Conservation (phyloP, 2,888 invertebrate genomes). For the Eupithecia subfuscata region DNA sequence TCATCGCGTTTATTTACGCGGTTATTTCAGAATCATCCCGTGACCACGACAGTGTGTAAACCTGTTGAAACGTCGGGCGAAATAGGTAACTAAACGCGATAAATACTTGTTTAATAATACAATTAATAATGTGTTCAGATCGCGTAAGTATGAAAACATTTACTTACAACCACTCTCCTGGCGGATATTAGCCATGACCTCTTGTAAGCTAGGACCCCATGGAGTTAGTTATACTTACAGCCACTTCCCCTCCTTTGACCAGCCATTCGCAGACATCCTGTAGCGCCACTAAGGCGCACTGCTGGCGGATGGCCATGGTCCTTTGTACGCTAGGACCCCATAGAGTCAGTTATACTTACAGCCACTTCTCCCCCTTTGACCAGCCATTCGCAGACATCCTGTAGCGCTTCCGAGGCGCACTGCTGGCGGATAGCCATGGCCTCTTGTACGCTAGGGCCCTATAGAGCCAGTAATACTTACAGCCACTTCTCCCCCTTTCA, state of each 20-base stretch:
- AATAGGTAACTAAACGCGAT: too few relatives aligned
- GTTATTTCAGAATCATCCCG: too few relatives aligned
- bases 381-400: slow-evolving; percentile 97
- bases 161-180: too few relatives aligned
- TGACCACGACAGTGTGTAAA: too few relatives aligned
- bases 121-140: too few relatives aligned
- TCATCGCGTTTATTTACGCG: too few relatives aligned
- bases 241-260: slow-evolving; percentile 96
- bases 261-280: slow-evolving; percentile 97
- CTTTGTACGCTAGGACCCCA: slow-evolving; percentile 68
- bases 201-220: slow-evolving; percentile 62
- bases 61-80: too few relatives aligned
- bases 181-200: slow-evolving; percentile 97
- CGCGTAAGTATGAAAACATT: too few relatives aligned
- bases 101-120: too few relatives aligned
- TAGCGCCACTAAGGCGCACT: slow-evolving; percentile 96
- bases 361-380: slow-evolving; percentile 97
- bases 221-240: slow-evolving; percentile 82
- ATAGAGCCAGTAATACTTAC: slow-evolving; percentile 76
- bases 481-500: slow-evolving; percentile 96
- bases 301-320: slow-evolving; percentile 97
- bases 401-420: slow-evolving; percentile 96
- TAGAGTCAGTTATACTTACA: slow-evolving; percentile 76
- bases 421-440: slow-evolving; percentile 98
- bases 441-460: slow-evolving; percentile 74